Evolutionary conservation across 2,888 invertebrate species (phyloP), one percentile per base, ranked within the genome.

Genomic region (Actias luna): DNA sequence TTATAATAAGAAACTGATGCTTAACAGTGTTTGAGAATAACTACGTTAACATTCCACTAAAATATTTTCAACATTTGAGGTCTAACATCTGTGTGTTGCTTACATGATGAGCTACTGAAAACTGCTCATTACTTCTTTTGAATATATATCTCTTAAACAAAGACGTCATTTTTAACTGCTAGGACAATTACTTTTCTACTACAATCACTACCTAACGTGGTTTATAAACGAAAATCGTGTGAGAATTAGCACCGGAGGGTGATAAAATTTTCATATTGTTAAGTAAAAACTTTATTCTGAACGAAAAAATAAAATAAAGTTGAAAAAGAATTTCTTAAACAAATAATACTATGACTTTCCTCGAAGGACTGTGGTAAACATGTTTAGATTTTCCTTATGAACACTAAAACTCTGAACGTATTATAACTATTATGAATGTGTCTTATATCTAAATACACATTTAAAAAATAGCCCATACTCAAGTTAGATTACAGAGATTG

Each of bases 221-320:
- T 27, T 52, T 52, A 52, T 52, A 52, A 27, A 52, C 25, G 25
- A 52, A 27, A 52, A 25, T 27, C 50, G 50, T 52, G 50, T 52
- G 50, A 52, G 27, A 27, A 52, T 25, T 1, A 27, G 27, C 50
- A 52, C n/a, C n/a, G 14, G 5, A 52, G 42, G 25, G 14, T 12
- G 25, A 14, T 52, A 14, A 52, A 27, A 27, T 25, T 52, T 52
- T 52, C 3, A 52, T 52, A 52, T 27, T 52, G 50, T 52, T 52
- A 27, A 27, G 25, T 10, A 52, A 52, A 52, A 52, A 52, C 50
- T 52, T 52, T 14, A 5, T 52, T 42, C 1, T 18, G 42, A 18
- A 1, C 14, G 8, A 52, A 25, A 12, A 25, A 50, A 25, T n/a
- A 42, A 46, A 5, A n/a, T 22, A 3, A 46, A 46, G 22, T 25